Evolutionary conservation across 2,888 invertebrate genomes (phyloP), one percentile per base, ranked within the genome.

Genomic region (Tortricodes alternella): DNA sequence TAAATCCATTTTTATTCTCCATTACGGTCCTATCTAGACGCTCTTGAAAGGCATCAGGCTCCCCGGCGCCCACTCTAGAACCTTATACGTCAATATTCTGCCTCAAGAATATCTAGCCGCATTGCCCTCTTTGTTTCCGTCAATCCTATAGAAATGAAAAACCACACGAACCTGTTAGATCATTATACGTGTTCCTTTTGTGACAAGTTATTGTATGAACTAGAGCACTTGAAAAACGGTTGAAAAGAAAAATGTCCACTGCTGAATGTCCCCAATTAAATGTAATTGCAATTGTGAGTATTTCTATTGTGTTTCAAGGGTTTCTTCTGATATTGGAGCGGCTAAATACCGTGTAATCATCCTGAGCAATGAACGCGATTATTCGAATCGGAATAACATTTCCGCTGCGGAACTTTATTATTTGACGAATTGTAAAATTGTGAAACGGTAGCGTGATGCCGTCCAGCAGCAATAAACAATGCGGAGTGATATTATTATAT

Each of bases 231-330:
- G 35, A 41, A 27, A 24, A 46, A 38, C 19, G 9, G 21, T 43
- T 52, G 23, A 37, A 52, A 48, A 44, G 46, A 53, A 63, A 67
- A 70, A 63, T 56, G 60, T 57, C 52, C 61, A 49, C 66, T 9
- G 67, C 66, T 71, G 69, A 76, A 49, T 56, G 49, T 56, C 56
- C 69, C 64, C 77, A 82, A 81, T 83, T 82, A 81, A 76, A 78
- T 70, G 61, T 70, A 73, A 78, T 80, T 78, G 66, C 63, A 64
- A 74, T 74, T 72, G 74, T 68, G 63, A 71, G 67, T 70, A 65
- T 39, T 52, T 52, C 71, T 62, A 74, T 78, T 80, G 76, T 77
- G 61, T 61, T 65, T 65, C 52, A 62, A 67, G 67, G 67, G 73
- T 68, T 68, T 66, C 55, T 66, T 67, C 64, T 55, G 64, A 70